A percentile compares a stretch with the other conserved stretches of the same genome.
Evolutionary conservation across 2,797 vertebrate species (phyloP).

Genomic region (Sciaenops ocellatus): DNA sequence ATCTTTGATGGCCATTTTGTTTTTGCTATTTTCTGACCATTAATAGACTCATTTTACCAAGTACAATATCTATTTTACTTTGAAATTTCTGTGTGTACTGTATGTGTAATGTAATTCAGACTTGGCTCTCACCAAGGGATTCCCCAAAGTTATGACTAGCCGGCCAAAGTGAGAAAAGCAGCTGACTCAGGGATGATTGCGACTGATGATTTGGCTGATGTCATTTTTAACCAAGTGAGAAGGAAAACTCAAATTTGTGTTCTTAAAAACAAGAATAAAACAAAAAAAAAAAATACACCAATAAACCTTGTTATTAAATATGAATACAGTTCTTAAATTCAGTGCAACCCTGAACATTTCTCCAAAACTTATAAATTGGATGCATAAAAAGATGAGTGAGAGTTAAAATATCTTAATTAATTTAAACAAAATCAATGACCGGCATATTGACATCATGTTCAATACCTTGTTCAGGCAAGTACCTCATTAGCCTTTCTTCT

Average conservation of each 20-base stretch:
- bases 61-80: not conserved
- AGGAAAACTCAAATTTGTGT: not conserved
- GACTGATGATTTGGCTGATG: not conserved
- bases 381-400: not conserved
- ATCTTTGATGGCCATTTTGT: not conserved
- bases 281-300: too few species aligned
- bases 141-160: not conserved
- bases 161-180: conserved; percentile 20
- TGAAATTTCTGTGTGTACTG: not conserved
- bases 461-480: not conserved
- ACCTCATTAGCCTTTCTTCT: not conserved
- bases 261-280: not conserved
- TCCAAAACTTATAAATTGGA: not conserved
- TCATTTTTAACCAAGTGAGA: not conserved
- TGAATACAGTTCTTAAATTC: not conserved
- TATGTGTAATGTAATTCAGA: not conserved
- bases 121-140: not conserved
- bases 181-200: conserved; percentile 3
- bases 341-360: not conserved
- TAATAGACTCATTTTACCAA: not conserved
- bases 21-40: not conserved
- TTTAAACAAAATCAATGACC: conserved; percentile 6
- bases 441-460: not conserved
- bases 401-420: not conserved
- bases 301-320: not conserved